Evolutionary conservation across 2,113 vertebrate genomes (phyloP), one percentile per base, ranked within the genome.

Genomic region (Aspiorhynchus laticeps): DNA sequence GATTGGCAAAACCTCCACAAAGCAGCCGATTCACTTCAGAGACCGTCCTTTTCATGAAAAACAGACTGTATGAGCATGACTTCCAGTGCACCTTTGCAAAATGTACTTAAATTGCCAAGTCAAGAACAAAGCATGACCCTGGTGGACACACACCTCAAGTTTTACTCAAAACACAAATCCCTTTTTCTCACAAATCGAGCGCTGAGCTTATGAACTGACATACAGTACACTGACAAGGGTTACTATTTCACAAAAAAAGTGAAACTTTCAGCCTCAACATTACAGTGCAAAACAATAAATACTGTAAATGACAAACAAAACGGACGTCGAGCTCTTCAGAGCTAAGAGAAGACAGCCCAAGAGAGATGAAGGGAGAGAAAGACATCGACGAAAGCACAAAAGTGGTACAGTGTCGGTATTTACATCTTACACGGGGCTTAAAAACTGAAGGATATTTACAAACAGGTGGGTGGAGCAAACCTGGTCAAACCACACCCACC

Each of bases 401-500:
- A 75, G 56, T 75, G 48, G 38, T 81, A 86, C 79, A 85, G 71
- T 46, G 80, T 85, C 36, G 41, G 26, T 86, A 86, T 86, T 67
- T 85, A 85, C 84, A 86, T 69, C 73, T 73, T 85, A 65, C 77
- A 83, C 63, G 67, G 53, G 76, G 67, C 67, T 80, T 76, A 76
- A 89, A 84, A 89, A 65, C 28, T 4, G 46, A 86, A 81, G 53
- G 2, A 31, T 87, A 85, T 89, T 89, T 89, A 85, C 86, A 89
- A 4, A 88, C 71, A 38, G 75, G 53, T 65, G 75, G 31, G 63
- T 69, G 85, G 48, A 84, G 74, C 65, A 11, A 80, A 84, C 33
- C 41, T 56, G 51, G 88, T 59, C n/a, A 81, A 74, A 19, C n/a
- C 36, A 73, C 38, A 61, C 67, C 77, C 51, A 74, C 77, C n/a